These are phyloP conservation scores for Yasuhikotakia modesta DNA, from an alignment of 2,797 vertebrate species.

Conservation along the genomic window DNA sequence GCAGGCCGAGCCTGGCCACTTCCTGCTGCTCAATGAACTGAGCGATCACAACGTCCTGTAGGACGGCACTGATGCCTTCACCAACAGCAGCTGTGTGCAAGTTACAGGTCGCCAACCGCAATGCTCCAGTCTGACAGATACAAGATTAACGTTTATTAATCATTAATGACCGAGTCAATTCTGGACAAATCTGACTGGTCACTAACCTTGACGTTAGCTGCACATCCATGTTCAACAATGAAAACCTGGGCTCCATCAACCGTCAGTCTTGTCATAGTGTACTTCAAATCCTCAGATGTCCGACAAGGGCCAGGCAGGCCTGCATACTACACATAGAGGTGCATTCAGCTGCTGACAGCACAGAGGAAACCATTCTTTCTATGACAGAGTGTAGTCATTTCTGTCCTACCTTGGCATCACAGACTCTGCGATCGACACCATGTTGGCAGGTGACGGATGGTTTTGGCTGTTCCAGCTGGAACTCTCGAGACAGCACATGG, in stretches of 20 bases:
- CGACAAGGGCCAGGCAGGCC: conserved; percentile 89
- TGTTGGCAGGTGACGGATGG: conserved; percentile 92
- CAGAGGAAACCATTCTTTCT: conserved; percentile 57
- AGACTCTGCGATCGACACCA: conserved; percentile 90
- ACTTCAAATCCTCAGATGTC: conserved; percentile 93
- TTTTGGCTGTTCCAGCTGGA: conserved; percentile 94
- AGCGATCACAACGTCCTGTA: conserved; percentile 89
- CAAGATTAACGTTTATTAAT: not conserved
- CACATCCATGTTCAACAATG: conserved; percentile 94
- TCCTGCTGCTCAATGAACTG: conserved; percentile 91
- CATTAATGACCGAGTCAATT: not conserved
- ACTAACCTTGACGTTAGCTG: conserved; percentile 88
- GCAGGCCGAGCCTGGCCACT: conserved; percentile 70
- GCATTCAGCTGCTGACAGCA: conserved; percentile 45
- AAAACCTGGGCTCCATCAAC: conserved; percentile 91
- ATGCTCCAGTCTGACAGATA: conserved; percentile 80
- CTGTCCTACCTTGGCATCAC: conserved; percentile 87
- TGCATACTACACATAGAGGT: conserved; percentile 54
- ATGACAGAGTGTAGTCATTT: conserved; percentile 7
- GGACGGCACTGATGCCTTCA: conserved; percentile 92
- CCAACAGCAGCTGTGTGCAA: conserved; percentile 96
- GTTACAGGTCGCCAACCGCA: conserved; percentile 94
- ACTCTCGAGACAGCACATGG: conserved; percentile 92
- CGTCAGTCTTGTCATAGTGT: conserved; percentile 94
- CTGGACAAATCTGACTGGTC: not conserved